Evolutionary conservation across 2,888 invertebrate species (phyloP).

Genomic region (Caenorhabditis zanzibari): DNA sequence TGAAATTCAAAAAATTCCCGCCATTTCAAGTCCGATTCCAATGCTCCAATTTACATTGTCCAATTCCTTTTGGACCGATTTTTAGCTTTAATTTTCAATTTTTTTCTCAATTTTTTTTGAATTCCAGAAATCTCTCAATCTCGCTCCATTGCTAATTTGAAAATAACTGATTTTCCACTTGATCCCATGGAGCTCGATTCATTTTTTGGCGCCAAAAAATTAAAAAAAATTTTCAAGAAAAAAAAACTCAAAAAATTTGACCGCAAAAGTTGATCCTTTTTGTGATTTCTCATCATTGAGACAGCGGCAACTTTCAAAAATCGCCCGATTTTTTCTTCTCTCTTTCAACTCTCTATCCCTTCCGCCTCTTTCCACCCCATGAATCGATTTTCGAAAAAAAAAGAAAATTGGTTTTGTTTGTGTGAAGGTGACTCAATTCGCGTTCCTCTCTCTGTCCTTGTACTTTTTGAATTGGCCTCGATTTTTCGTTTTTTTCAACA

Average conservation of each 20-base stretch:
- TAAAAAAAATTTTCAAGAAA: neutral
- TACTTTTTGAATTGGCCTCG: neutral
- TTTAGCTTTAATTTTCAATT: too few species aligned
- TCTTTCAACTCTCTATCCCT: neutral
- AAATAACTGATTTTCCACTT: too few species aligned
- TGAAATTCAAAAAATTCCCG: too few species aligned
- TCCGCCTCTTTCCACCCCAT: neutral
- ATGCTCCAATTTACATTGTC: too few species aligned
- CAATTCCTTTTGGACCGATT: too few species aligned
- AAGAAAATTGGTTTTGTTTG: slow-evolving; percentile 1
- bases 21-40: too few species aligned
- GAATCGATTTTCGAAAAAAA: slow-evolving; percentile 1
- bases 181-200: too few species aligned
- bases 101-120: too few species aligned
- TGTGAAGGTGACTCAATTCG: slow-evolving; percentile 5
- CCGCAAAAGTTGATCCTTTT: neutral
- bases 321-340: neutral
- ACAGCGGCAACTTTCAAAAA: neutral
- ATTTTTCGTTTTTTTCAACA: neutral
- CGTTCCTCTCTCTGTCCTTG: neutral
- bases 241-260: neutral
- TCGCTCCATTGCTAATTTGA: too few species aligned
- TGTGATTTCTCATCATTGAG: neutral
- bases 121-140: too few species aligned
- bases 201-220: too few species aligned